Percentiles rank a stretch among this genome's conserved stretches.
phyloP scores from a whole-genome alignment of 2,113 vertebrate species.

The Istiophorus platypterus region DNA sequence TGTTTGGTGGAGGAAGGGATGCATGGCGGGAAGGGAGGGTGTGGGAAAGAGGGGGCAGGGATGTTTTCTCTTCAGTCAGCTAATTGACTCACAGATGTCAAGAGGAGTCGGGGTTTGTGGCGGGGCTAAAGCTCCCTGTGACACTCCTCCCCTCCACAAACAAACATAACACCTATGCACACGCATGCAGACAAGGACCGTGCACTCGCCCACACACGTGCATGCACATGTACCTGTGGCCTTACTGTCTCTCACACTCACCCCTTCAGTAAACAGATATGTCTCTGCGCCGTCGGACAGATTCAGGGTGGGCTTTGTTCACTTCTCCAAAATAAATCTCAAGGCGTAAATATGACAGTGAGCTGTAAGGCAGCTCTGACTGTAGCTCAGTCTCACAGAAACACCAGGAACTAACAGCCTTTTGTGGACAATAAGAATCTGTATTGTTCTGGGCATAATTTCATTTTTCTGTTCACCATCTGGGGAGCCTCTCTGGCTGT shows the following conservation, averaged over 20 bases:
- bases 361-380: conserved; percentile 8
- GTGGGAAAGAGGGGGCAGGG: conserved; percentile 73
- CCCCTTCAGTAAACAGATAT: conserved; percentile 64
- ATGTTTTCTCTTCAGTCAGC: conserved; percentile 84
- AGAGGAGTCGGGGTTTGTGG: conserved; percentile 73
- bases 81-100: conserved; percentile 87
- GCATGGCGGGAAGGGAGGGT: conserved; percentile 45
- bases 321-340: conserved; percentile 62
- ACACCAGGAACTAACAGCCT: conserved; percentile 26
- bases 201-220: conserved; percentile 18
- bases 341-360: conserved; percentile 45
- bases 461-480: conserved; percentile 68
- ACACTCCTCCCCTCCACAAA: conserved; percentile 54
- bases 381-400: conserved; percentile 20
- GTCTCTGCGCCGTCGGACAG: conserved; percentile 12
- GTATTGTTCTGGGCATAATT: conserved; percentile 53
- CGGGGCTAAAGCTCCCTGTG: conserved; percentile 55
- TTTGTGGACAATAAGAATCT: conserved; percentile 46
- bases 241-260: conserved; percentile 24
- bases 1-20: conserved; percentile 77
- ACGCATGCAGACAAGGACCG: neutral
- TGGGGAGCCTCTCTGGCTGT: conserved; percentile 57
- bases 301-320: conserved; percentile 30
- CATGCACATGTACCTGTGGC: conserved; percentile 46
- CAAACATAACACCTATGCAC: conserved; percentile 56